Base-by-base conservation (phyloP, 1,140 invertebrate species). In the Drosophila triauraria region DNA sequence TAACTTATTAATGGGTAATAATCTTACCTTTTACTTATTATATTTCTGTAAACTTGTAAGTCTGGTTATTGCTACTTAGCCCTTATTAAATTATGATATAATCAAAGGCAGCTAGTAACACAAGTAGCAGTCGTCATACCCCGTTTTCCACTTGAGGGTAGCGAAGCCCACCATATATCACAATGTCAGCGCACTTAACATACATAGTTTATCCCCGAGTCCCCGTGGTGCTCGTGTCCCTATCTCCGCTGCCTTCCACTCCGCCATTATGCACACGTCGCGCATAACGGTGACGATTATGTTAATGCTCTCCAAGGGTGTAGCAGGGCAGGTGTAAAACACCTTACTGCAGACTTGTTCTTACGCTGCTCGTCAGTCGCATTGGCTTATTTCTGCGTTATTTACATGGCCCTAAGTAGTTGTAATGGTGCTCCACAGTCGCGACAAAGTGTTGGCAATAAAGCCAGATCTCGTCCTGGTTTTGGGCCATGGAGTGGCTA, bases 271-370 rank as follows among this genome's bases (percentile, higher is more conserved):
- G 85, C 86, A 85, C 85, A 91, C 85, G 86, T 85, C 81, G 75
- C 81, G 75, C 86, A 91, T 90, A 90, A 90, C 86, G 75, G 82
- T 90, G 90, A 90, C 85, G 85, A 90, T 90, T 90, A 90, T 90
- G 85, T 88, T 90, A 90, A 90, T 90, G 85, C 85, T 57, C 56
- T 68, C 20, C 51, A 44, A 47, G 48, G 53, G 23, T 38, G 67
- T 13, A 23, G 50, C 20, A 43, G 15, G 20, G 1, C 3, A 43
- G 50, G 35, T 12, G 46, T 38, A 17, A 62, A 65, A 32, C 56
- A 44, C 60, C 75, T 63, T n/a, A 17, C 27, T 46, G 23, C 47
- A 51, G 68, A 53, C 65, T 71, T 48, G 68, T 71, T 71, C 68
- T 57, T 58, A 12, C 17, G 65, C 46, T 46, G 68, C 75, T 85